Evolutionary conservation across 92 coral and sea anemone genomes (phyloP), one percentile per base, ranked within the genome.

Genomic region (Virgularia gustaviana): DNA sequence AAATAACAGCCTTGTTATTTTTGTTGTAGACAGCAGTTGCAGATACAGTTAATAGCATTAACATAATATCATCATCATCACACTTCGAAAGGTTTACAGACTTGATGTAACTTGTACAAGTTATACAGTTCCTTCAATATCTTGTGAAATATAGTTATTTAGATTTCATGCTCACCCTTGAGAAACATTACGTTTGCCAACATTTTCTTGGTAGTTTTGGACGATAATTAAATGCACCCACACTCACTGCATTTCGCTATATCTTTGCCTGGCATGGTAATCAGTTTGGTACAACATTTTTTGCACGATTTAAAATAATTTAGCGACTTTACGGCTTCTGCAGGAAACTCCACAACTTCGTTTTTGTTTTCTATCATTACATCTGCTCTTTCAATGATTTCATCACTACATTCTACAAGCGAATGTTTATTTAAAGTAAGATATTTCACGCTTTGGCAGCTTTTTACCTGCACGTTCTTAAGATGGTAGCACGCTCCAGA

Each of bases 11-110:
- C 2, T 22, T 54, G 60, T 54, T 54, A 19, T 54, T 22, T 54
- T 54, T 54, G n/a, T 54, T 54, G 31, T 6, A 58, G 10, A 31
- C 20, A 24, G 27, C 65, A 25, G 39, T 58, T 5, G 12, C 65
- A 58, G 65, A 58, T 10, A 58, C 65, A 58, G 39, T 58, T 24
- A 58, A 58, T 31, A 58, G 39, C 65, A 58, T 58, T 2, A n/a
- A 6, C 65, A 58, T 58, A 11, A 58, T 58, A 5, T 58, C 38
- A 31, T 58, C 36, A 9, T 58, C 65, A 31, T 58, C 37, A 58
- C 65, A 58, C 38, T 58, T 19, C 15, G 30, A 7, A n/a, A 58
- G 35, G 30, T 0, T 20, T n/a, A n/a, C n/a, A n/a, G n/a, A n/a
- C n/a, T n/a, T n/a, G n/a, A n/a, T n/a, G n/a, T n/a, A n/a, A n/a